These are phyloP conservation scores for Pomatostomus ruficeps DNA, from an alignment of 2,113 vertebrate species.

Conservation along the genomic window DNA sequence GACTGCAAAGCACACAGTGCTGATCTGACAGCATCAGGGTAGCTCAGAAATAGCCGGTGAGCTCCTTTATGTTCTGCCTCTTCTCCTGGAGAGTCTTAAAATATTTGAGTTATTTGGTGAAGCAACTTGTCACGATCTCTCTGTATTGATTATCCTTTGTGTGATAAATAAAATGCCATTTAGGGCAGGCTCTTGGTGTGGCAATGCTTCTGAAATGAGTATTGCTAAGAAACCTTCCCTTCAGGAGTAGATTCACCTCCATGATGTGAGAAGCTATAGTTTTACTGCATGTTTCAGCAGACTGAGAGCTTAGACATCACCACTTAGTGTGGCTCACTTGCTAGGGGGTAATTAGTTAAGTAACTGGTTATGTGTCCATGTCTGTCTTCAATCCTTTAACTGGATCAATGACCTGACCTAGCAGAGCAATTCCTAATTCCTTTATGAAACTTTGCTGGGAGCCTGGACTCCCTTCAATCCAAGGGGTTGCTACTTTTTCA, in stretches of 20 bases:
- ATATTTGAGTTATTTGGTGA: background rate
- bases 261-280: background rate
- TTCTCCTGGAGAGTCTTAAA: background rate
- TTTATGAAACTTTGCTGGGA: conserved; percentile 4
- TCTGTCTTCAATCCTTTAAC: conserved; percentile 31
- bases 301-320: background rate
- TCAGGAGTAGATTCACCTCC: background rate
- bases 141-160: background rate
- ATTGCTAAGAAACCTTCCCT: background rate
- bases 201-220: background rate
- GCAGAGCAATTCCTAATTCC: conserved; percentile 16
- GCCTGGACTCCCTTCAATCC: background rate
- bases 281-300: background rate
- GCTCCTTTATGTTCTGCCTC: background rate
- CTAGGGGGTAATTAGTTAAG: background rate
- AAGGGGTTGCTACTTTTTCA: background rate
- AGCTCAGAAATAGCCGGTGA: background rate
- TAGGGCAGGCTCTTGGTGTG: background rate
- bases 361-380: background rate
- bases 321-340: background rate
- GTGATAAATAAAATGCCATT: background rate
- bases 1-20: background rate
- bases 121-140: background rate
- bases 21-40: background rate
- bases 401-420: conserved; percentile 16